Base-by-base conservation (phyloP, 2,888 invertebrate genomes). In the Diachrysia chrysitis region DNA sequence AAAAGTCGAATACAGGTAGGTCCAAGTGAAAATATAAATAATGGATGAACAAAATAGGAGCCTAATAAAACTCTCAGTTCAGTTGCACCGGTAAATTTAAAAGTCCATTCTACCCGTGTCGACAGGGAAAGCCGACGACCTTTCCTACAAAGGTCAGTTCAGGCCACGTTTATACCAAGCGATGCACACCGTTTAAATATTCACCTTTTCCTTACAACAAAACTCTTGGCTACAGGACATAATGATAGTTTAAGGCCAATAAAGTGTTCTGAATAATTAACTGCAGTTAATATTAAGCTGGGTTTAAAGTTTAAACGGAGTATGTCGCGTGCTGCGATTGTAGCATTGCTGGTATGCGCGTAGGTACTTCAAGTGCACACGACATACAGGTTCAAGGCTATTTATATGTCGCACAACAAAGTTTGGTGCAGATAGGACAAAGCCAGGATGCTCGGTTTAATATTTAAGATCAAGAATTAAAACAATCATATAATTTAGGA, bases 71-170 rank as follows among this genome's bases (percentile, higher is more conserved):
- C 48, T 46, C 46, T 48, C 3, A 37, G 9, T 12, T 4, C 10
- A 21, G 1, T 19, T 51, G 2, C 48, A 12, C 9, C 19, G 2
- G 48, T 51, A 51, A 51, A 51, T 21, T 42, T 42, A 42, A 21
- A 51, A 51, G 48, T 51, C 48, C 21, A 51, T 51, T 19, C 10
- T 21, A 10, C 10, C 10, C 48, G 12, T 21, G 48, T 19, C 21
- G 48, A 51, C 48, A 21, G 21, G 21, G 12, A 51, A 51, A 51
- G 48, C 48, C 48, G 21, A 51, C 12, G 48, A 51, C 19, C 48
- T 51, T 51, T 21, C 48, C 3, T 6, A 46, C 48, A 51, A 51
- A 51, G 48, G 48, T 14, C 48, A 12, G 21, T n/a, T n/a, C n/a
- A 42, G 42, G n/a, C 42, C 42, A 51, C 10, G 48, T 21, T n/a